A percentile compares a stretch with the other conserved stretches of the same genome.
Evolutionary conservation across 2,888 invertebrate genomes (phyloP).

Genomic region (Clanis bilineata): DNA sequence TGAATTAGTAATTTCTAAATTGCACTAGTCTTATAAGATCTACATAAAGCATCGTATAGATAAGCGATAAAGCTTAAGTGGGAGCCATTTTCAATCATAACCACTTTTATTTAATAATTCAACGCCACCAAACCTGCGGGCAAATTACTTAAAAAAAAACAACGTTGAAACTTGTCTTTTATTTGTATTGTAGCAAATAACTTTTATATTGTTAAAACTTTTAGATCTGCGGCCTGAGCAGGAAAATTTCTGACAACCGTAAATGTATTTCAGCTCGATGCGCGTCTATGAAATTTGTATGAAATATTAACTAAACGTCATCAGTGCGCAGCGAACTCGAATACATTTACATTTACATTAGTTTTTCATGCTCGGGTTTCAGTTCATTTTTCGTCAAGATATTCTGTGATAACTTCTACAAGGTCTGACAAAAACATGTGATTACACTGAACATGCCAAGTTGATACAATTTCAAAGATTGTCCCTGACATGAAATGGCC

Average conservation of each 20-base stretch:
- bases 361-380: too few relatives aligned
- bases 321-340: too few relatives aligned
- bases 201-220: conserved; percentile 3
- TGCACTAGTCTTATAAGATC: too few relatives aligned
- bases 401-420: background rate
- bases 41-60: too few relatives aligned
- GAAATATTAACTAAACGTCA: too few relatives aligned
- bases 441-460: background rate
- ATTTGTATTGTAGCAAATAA: background rate
- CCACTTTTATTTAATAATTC: background rate
- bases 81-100: background rate
- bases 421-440: background rate
- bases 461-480: background rate
- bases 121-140: background rate
- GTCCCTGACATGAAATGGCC: background rate
- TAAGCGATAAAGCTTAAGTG: background rate
- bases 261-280: too few relatives aligned
- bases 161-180: background rate
- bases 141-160: background rate
- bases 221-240: background rate
- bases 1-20: too few relatives aligned
- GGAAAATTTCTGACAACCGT: too few relatives aligned
- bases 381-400: background rate
- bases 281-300: too few relatives aligned
- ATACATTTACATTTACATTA: too few relatives aligned